Conservation (phyloP, 2,113 vertebrate genomes). For the Corythoichthys intestinalis region DNA sequence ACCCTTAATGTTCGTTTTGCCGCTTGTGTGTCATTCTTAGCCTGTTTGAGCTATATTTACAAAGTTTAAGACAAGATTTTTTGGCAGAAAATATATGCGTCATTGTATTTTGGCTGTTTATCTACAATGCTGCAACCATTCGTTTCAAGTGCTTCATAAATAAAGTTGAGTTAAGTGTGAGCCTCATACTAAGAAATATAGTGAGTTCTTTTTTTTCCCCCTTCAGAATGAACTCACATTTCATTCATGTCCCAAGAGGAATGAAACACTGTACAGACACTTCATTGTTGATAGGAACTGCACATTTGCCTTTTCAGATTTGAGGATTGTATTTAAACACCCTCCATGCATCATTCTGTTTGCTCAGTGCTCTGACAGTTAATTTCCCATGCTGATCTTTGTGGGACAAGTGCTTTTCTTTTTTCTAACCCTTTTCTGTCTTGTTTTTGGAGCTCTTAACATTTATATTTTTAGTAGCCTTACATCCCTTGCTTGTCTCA, state of each 20-base stretch:
- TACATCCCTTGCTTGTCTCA: neutral
- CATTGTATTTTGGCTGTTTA: neutral
- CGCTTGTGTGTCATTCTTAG: no score
- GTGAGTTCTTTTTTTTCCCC: conserved; percentile 12
- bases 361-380: conserved; percentile 40
- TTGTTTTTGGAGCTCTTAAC: neutral
- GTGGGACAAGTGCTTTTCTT: conserved; percentile 23
- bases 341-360: conserved; percentile 39
- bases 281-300: conserved; percentile 15
- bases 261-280: conserved; percentile 7
- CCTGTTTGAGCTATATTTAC: neutral
- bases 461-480: conserved; percentile 21
- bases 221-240: conserved; percentile 28
- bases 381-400: conserved; percentile 50
- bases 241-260: conserved; percentile 28
- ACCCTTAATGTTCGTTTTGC: no score
- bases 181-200: conserved; percentile 8
- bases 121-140: neutral
- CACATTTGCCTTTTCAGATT: conserved; percentile 23
- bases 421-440: conserved; percentile 1
- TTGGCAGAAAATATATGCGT: neutral
- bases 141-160: neutral
- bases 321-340: conserved; percentile 22
- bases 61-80: neutral
- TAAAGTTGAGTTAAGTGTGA: neutral